These are phyloP conservation scores for Periplaneta americana DNA, from an alignment of 1,140 invertebrate genomes.

Conservation along the genomic window DNA sequence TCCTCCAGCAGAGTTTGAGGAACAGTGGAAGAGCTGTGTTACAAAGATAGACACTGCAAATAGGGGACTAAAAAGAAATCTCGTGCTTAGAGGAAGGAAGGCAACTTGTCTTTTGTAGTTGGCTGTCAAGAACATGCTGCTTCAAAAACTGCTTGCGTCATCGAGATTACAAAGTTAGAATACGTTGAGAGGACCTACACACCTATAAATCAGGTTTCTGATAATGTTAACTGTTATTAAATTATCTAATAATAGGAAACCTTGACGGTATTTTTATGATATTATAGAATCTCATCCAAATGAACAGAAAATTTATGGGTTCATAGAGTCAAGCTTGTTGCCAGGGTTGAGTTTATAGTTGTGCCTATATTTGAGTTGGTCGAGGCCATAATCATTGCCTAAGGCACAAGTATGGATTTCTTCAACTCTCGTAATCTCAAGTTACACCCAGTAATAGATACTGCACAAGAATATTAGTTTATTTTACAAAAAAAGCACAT, in stretches of 20 bases:
- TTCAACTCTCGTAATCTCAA: too few relatives aligned
- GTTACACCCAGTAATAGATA: too few relatives aligned
- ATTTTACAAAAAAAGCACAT: too few relatives aligned
- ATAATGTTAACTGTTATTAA: background rate
- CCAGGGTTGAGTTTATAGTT: background rate
- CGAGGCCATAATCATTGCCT: background rate
- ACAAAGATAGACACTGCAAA: constrained; percentile 48
- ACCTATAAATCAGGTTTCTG: background rate
- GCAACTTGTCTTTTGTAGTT: constrained; percentile 13
- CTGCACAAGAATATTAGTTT: too few relatives aligned
- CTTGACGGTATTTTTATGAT: background rate
- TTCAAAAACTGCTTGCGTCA: background rate
- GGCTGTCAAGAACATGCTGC: background rate
- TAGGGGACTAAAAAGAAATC: constrained; percentile 43
- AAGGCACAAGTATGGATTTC: background rate
- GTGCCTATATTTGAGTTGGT: background rate
- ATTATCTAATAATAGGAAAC: background rate
- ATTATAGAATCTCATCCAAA: background rate
- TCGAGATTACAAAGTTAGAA: background rate
- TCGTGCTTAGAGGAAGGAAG: constrained; percentile 21
- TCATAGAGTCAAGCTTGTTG: background rate
- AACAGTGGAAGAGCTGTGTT: constrained; percentile 46
- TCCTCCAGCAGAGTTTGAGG: constrained; percentile 39
- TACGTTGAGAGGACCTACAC: background rate
- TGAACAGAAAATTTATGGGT: background rate